Percentiles rank a stretch among this genome's conserved stretches.
phyloP scores from a whole-genome alignment of 2,888 invertebrate species.

The Clitarchus hookeri region DNA sequence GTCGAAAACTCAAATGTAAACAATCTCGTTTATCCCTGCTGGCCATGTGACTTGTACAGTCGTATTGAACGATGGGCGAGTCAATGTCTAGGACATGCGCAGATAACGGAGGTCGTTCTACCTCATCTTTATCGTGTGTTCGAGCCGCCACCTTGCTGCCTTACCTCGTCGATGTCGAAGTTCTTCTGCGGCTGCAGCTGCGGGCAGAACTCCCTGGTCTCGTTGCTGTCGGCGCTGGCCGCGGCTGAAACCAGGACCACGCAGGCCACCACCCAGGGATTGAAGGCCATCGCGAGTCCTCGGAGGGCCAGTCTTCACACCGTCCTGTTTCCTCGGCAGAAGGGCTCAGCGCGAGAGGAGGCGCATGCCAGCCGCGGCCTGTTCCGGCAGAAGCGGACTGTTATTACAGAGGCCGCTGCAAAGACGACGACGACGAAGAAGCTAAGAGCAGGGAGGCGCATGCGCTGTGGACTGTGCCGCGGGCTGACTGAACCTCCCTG shows the following conservation, averaged over 20 bases:
- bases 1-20: too few relatives aligned
- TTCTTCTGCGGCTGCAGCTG: constrained; percentile 45
- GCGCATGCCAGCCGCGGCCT: neutral
- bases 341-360: neutral
- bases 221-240: neutral
- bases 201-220: constrained; percentile 38
- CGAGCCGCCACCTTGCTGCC: constrained; percentile 37
- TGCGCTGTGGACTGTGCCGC: neutral
- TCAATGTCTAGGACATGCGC: too few relatives aligned
- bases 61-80: too few relatives aligned
- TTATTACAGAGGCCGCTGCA: too few relatives aligned
- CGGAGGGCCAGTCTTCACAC: neutral
- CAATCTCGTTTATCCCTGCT: too few relatives aligned
- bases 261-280: neutral
- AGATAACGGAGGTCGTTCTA: too few relatives aligned
- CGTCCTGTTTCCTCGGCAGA: neutral
- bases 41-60: too few relatives aligned
- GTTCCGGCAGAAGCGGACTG: too few relatives aligned
- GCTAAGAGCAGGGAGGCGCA: too few relatives aligned
- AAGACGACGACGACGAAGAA: too few relatives aligned
- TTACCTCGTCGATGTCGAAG: constrained; percentile 48
- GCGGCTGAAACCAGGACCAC: neutral
- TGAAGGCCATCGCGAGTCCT: neutral
- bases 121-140: too few relatives aligned
- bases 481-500: neutral